phyloP scores from a whole-genome alignment of 2,797 vertebrate genomes.

The Arrhamphus sclerolepis region DNA sequence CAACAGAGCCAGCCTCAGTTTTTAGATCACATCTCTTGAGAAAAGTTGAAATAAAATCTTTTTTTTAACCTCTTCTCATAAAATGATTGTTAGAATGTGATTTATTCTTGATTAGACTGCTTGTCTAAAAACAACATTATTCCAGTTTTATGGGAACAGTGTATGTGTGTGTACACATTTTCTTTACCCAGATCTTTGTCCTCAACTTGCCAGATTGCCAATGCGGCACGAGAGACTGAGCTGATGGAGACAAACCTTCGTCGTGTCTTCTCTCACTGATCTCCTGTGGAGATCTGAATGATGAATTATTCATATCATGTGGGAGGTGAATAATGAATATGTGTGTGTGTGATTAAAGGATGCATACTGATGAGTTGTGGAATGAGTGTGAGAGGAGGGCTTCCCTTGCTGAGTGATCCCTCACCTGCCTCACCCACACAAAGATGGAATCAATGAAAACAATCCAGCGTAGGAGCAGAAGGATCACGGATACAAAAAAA shows the following conservation, averaged over 20 bases:
- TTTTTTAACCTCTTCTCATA: no score
- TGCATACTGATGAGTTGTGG: conserved; percentile 65
- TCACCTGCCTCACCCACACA: conserved; percentile 41
- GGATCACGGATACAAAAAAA: background rate
- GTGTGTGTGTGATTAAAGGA: conserved; percentile 74
- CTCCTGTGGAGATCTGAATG: no score
- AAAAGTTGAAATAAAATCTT: background rate
- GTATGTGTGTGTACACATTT: background rate
- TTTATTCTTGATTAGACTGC: no score
- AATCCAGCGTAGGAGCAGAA: background rate
- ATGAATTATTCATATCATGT: no score
- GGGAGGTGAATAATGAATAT: conserved; percentile 69
- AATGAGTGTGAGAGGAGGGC: conserved; percentile 44
- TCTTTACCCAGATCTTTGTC: background rate
- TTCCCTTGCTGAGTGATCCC: conserved; percentile 61
- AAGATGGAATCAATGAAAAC: conserved; percentile 12
- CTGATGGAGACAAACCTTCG: conserved; percentile 39
- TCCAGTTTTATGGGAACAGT: no score
- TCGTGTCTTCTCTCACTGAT: conserved; percentile 58
- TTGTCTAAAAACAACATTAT: no score
- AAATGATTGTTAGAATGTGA: no score
- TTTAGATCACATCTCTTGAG: conserved; percentile 8
- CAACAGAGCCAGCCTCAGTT: conserved; percentile 7
- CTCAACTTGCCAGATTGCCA: conserved; percentile 10
- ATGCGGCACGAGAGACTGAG: conserved; percentile 13